A percentile compares a stretch with the other conserved stretches of the same genome.
Conservation (phyloP, 2,797 vertebrate species). For the Nannoperca australis region DNA sequence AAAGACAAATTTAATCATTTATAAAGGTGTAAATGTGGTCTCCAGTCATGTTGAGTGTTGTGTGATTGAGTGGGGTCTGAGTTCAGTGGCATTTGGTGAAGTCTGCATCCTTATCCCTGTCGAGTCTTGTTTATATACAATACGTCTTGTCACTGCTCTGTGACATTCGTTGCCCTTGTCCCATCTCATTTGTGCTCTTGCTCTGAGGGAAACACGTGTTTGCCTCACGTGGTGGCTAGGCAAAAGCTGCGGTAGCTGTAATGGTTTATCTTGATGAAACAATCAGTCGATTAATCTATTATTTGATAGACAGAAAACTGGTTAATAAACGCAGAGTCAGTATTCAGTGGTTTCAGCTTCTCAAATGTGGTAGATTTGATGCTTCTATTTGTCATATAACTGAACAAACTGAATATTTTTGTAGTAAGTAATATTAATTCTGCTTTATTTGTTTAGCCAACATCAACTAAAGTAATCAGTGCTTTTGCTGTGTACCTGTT, state of each 20-base stretch:
- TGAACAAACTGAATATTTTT: background rate
- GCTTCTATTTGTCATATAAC: background rate
- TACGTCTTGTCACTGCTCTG: background rate
- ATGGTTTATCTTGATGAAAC: background rate
- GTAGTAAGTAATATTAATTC: background rate
- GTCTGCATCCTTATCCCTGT: background rate
- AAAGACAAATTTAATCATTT: background rate
- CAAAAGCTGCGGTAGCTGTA: background rate
- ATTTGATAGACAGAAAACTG: too few relatives aligned
- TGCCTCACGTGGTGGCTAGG: background rate
- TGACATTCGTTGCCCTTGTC: background rate
- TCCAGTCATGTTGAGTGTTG: too few relatives aligned
- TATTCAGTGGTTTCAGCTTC: background rate
- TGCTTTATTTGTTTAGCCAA: background rate
- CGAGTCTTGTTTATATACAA: background rate
- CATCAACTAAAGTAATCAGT: background rate
- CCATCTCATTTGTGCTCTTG: background rate
- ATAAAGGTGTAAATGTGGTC: background rate
- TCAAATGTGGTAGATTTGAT: background rate
- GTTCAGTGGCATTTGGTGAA: constrained; percentile 4
- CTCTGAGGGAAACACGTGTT: background rate
- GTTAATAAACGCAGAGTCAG: too few relatives aligned
- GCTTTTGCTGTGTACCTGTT: background rate
- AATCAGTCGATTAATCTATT: background rate
- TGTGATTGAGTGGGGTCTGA: background rate